Percentiles rank a stretch among this genome's conserved stretches.
Conservation (phyloP, 2,113 vertebrate species). For the Hemicordylus capensis region DNA sequence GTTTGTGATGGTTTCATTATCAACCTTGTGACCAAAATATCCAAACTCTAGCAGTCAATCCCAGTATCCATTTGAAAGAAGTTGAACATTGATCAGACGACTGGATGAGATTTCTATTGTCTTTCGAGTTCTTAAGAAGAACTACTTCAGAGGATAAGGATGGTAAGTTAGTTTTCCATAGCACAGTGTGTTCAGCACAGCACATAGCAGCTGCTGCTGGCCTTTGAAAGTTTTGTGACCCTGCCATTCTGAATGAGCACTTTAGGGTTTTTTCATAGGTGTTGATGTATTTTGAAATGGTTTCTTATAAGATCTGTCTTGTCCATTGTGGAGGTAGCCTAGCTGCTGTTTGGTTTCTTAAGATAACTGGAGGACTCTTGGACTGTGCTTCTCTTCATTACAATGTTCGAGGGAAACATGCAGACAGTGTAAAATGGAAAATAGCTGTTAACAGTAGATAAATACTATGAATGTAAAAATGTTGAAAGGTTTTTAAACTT, state of each 20-base stretch:
- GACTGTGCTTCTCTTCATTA: slow-evolving; percentile 66
- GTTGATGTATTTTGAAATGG: slow-evolving; percentile 17
- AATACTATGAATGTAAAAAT: slow-evolving; percentile 52
- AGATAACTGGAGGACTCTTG: slow-evolving; percentile 49
- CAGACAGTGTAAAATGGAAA: slow-evolving; percentile 52
- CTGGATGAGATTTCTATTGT: not conserved
- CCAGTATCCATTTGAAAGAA: not conserved
- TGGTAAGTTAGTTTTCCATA: not conserved
- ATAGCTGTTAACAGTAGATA: slow-evolving; percentile 27
- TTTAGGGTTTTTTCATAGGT: slow-evolving; percentile 36
- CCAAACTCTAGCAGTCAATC: not conserved
- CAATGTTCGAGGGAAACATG: slow-evolving; percentile 66
- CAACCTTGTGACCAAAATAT: not conserved
- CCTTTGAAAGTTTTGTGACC: slow-evolving; percentile 20
- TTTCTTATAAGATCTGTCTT: slow-evolving; percentile 41
- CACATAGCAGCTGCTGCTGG: not conserved
- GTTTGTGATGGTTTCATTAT: not conserved
- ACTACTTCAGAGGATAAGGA: not conserved
- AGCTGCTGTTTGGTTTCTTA: slow-evolving; percentile 45
- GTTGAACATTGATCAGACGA: not conserved
- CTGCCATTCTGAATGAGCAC: slow-evolving; percentile 52
- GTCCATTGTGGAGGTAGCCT: slow-evolving; percentile 34
- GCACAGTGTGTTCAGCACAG: not conserved
- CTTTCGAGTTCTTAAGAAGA: not conserved
- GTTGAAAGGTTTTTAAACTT: slow-evolving; percentile 55